These are phyloP conservation scores for Eudemis profundana DNA, from an alignment of 2,888 invertebrate genomes.

Conservation along the genomic window DNA sequence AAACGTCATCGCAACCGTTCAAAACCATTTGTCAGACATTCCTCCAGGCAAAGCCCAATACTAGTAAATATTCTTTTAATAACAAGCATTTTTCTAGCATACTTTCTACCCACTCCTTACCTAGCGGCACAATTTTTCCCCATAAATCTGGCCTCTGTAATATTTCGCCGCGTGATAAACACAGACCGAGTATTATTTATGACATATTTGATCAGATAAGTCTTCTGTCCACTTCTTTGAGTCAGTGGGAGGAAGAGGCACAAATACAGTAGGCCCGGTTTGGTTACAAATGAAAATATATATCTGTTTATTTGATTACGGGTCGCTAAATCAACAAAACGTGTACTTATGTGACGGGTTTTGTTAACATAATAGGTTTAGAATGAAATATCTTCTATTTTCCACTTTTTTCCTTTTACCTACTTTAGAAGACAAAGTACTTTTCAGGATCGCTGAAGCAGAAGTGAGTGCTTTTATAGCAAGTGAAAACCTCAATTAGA, in stretches of 20 bases:
- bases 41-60: conserved; percentile 4
- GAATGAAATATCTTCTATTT: too few relatives aligned
- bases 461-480: too few relatives aligned
- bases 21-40: not conserved
- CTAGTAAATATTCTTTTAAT: conserved; percentile 40
- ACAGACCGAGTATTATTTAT: conserved; percentile 79
- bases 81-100: conserved; percentile 29
- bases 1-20: not conserved
- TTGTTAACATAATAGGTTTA: too few relatives aligned
- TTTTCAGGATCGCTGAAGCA: too few relatives aligned
- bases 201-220: conserved; percentile 79
- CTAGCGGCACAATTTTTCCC: conserved; percentile 56
- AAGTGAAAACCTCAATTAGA: too few relatives aligned
- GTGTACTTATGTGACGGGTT: too few relatives aligned
- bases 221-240: conserved; percentile 69
- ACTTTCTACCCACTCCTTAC: conserved; percentile 31
- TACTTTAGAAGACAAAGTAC: too few relatives aligned
- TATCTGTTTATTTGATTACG: too few relatives aligned
- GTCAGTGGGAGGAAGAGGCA: conserved; percentile 23
- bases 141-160: conserved; percentile 75
- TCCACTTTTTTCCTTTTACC: too few relatives aligned
- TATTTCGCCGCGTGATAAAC: conserved; percentile 78
- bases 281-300: not conserved
- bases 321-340: too few relatives aligned
- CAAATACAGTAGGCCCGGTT: conserved; percentile 23